Conservation (phyloP, 2,797 vertebrate genomes). For the Tragelaphus oryx region DNA sequence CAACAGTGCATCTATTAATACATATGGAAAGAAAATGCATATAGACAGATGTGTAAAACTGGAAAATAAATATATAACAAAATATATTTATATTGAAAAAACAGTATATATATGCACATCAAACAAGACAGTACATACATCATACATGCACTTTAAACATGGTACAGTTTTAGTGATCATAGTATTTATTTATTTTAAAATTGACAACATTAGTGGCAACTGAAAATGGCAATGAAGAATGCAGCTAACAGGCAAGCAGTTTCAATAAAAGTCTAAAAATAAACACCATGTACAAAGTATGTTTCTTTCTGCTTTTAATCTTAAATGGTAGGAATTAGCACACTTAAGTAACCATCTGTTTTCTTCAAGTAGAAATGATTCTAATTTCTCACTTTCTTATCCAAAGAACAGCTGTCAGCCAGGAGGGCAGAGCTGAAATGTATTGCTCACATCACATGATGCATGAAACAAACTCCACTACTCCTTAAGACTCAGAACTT, state of each 20-base stretch:
- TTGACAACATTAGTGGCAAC: background rate
- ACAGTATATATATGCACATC: background rate
- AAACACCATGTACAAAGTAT: background rate
- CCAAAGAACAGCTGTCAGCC: conserved; percentile 40
- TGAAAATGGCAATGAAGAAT: background rate
- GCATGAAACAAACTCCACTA: background rate
- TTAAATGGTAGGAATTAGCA: conserved; percentile 52
- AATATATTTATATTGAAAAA: background rate
- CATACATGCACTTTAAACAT: background rate
- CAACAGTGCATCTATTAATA: too few relatives aligned
- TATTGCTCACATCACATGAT: background rate
- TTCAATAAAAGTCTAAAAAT: conserved; percentile 27
- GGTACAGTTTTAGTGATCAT: background rate
- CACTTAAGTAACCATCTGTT: conserved; percentile 51
- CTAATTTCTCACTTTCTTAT: conserved; percentile 43
- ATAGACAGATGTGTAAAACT: too few relatives aligned
- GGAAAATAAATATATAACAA: conserved; percentile 47
- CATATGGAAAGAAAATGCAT: too few relatives aligned
- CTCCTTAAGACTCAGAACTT: background rate
- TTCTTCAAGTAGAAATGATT: conserved; percentile 41
- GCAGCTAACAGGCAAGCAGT: background rate
- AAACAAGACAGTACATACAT: background rate
- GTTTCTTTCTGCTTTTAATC: conserved; percentile 58
- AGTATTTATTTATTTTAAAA: conserved; percentile 32
- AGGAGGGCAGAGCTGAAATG: conserved; percentile 12